Evolutionary conservation across 2,113 vertebrate species (phyloP).

Genomic region (Pycnonotus jocosus): DNA sequence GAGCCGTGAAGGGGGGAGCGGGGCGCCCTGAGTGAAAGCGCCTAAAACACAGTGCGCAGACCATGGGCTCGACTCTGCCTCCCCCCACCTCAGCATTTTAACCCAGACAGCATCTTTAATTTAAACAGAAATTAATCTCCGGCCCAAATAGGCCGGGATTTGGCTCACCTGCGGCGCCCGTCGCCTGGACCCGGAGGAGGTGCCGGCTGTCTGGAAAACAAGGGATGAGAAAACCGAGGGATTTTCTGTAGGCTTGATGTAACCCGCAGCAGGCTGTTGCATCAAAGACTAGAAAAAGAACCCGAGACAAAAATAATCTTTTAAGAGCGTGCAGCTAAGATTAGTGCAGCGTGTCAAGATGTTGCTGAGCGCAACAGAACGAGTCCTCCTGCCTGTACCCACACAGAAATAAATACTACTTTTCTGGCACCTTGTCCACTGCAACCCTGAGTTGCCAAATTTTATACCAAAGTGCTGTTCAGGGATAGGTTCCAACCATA

Average conservation of each 20-base stretch:
- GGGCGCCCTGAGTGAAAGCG: not conserved
- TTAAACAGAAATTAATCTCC: not conserved
- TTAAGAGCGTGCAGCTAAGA: constrained; percentile 22
- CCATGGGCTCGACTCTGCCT: fast-evolving
- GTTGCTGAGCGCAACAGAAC: not conserved
- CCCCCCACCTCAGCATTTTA: not conserved
- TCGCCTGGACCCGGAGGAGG: not conserved
- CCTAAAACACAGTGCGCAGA: not conserved
- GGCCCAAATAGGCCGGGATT: not conserved
- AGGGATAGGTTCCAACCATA: not conserved
- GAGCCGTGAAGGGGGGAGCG: not conserved
- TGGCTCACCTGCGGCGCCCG: constrained; percentile 27
- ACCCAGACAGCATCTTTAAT: not conserved
- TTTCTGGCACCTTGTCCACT: not conserved
- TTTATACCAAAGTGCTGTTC: not conserved
- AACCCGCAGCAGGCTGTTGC: constrained; percentile 15
- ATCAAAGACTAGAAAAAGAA: constrained; percentile 31
- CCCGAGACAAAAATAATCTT: constrained; percentile 50
- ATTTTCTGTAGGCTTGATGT: constrained; percentile 18
- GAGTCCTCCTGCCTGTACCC: not conserved
- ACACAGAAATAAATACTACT: not conserved
- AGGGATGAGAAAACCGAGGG: not conserved
- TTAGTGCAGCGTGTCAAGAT: constrained; percentile 14
- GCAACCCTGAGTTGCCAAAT: not conserved
- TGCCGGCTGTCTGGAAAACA: not conserved